A percentile compares a stretch with the other conserved stretches of the same genome.
phyloP scores from a whole-genome alignment of 2,888 invertebrate species.

The Campaea margaritaria region DNA sequence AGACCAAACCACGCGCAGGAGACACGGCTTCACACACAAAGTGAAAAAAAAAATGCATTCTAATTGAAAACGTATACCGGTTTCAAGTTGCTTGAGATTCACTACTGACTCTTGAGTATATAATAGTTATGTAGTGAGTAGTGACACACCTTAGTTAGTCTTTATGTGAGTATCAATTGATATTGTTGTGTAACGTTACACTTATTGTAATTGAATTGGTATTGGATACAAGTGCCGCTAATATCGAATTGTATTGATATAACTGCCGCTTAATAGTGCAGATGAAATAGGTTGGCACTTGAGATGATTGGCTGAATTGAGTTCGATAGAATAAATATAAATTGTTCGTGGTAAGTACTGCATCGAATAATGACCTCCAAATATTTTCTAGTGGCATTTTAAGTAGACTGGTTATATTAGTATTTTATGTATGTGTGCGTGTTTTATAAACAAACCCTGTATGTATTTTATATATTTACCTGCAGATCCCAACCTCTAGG shows the following conservation, averaged over 20 bases:
- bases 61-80: too few relatives aligned
- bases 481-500: too few relatives aligned
- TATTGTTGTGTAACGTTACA: constrained; percentile 59
- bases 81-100: background rate
- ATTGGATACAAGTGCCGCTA: constrained; percentile 25
- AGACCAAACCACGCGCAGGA: too few relatives aligned
- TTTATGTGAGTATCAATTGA: constrained; percentile 38
- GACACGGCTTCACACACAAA: too few relatives aligned
- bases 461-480: too few relatives aligned
- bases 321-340: background rate
- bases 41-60: too few relatives aligned
- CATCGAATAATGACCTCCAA: too few relatives aligned
- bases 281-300: constrained; percentile 20
- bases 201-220: constrained; percentile 44
- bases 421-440: too few relatives aligned
- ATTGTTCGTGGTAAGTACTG: too few relatives aligned
- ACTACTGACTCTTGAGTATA: background rate
- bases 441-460: too few relatives aligned
- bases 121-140: background rate
- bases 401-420: too few relatives aligned
- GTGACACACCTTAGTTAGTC: constrained; percentile 1
- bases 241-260: constrained; percentile 11
- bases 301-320: constrained; percentile 23
- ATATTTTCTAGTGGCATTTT: too few relatives aligned
- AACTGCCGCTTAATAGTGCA: constrained; percentile 21